phyloP scores from a whole-genome alignment of 2,113 vertebrate species.

The Oreochromis aureus region DNA sequence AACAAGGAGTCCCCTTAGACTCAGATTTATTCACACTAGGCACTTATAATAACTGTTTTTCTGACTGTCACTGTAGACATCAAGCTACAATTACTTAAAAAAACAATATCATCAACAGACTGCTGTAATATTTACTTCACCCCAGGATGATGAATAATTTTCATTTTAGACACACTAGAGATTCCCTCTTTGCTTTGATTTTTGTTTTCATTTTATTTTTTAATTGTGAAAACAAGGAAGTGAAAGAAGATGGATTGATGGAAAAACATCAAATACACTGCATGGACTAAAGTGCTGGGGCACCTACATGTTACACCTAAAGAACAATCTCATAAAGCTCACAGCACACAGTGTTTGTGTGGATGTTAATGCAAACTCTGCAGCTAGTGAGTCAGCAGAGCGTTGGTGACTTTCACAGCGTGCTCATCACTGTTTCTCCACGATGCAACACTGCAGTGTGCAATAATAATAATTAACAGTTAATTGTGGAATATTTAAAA shows the following conservation, averaged over 20 bases:
- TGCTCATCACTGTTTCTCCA: not conserved
- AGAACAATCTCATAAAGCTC: not conserved
- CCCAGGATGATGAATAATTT: not conserved
- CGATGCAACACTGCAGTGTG: not conserved
- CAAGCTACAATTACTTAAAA: not conserved
- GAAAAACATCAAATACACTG: not conserved
- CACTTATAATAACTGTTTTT: not conserved
- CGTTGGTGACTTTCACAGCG: accelerated
- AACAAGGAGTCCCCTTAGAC: not conserved
- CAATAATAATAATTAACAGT: not conserved
- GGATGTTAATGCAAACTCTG: not conserved
- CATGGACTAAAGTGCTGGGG: not conserved
- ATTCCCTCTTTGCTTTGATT: not conserved
- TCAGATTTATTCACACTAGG: not conserved
- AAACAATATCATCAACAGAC: not conserved
- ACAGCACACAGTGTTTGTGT: not conserved
- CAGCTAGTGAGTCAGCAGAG: not conserved
- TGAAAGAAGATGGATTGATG: not conserved
- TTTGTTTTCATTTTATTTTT: not conserved
- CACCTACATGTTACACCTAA: not conserved
- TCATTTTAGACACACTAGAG: not conserved
- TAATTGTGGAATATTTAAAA: not conserved
- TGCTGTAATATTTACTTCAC: not conserved
- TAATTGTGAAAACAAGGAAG: not conserved
- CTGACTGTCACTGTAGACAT: not conserved